Base-by-base conservation (phyloP, 2,888 invertebrate species). In the Drosophila sordidula region DNA sequence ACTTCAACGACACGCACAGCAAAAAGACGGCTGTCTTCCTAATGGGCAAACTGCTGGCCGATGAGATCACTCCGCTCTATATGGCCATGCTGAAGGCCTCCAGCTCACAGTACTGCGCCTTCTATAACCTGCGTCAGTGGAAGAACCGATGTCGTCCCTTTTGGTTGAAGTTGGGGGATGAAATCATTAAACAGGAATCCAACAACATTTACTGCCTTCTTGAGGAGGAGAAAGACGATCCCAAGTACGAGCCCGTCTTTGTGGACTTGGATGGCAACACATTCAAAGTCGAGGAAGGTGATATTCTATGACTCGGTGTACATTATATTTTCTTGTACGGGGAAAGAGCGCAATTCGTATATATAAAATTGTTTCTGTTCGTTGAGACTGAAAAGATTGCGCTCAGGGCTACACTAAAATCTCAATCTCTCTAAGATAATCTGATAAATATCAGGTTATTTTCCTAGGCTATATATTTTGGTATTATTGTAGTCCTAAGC, bases 71-170 rank as follows among this genome's bases (percentile, higher is more conserved):
- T 0, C 90, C 90, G 0, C 68, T 84, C 3, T 89, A 90, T 8
- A 88, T 90, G 75, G 87, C 88, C 56, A 80, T 91, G 79, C 50
- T 90, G 0, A 90, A 90, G 70, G 64, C 73, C 0, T 76, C 80
- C 0, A 55, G 50, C 0, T 44, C 55, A 0, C 70, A 61, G 0
- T 88, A 81, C 42, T 90, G 90, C 45, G 80, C 83, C 38, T 84
- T 90, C 52, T 80, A 72, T 42, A 88, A 88, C 42, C 58, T 90
- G 5, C 76, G 80, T 1, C 85, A 78, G 51, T 90, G 90, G 90
- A 90, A 91, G 70, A 85, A 80, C 51, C 75, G 80, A 25, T 85
- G 89, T 39, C 67, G 80, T 18, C 90, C 89, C 0, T 91, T 90
- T 61, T 90, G 90, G 90, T 68, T 61, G 3, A 66, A 62, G 11